Conservation (phyloP, 2,797 vertebrate species). For the Benthosema pterotum region DNA sequence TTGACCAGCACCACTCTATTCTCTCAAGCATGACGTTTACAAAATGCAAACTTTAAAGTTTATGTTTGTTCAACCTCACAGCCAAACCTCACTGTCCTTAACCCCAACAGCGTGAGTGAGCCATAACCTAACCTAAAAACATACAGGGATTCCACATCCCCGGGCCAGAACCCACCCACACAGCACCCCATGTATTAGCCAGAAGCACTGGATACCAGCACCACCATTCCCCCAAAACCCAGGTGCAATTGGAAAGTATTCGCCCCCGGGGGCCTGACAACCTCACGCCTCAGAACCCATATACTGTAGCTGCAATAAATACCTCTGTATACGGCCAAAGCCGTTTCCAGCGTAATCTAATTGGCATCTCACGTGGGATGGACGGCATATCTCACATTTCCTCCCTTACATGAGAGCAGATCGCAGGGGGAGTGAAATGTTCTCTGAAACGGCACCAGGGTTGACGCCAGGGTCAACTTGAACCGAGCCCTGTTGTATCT, state of each 20-base stretch:
- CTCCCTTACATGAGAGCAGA: slow-evolving; percentile 19
- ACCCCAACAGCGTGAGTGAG: not conserved
- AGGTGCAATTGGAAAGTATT: slow-evolving; percentile 67
- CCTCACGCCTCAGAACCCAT: slow-evolving; percentile 28
- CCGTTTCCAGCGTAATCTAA: slow-evolving; percentile 53
- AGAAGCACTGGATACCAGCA: slow-evolving; percentile 11
- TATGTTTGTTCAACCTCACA: not conserved
- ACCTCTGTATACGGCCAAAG: slow-evolving; percentile 44
- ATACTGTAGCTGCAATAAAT: slow-evolving; percentile 59
- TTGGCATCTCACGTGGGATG: slow-evolving; percentile 43
- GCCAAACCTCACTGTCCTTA: not conserved
- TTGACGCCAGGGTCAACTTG: slow-evolving; percentile 17
- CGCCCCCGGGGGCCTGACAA: slow-evolving; percentile 35
- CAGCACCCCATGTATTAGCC: slow-evolving; percentile 3
- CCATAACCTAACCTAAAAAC: not conserved
- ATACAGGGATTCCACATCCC: not conserved
- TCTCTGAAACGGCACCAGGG: slow-evolving; percentile 27
- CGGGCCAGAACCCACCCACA: not conserved
- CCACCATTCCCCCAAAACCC: slow-evolving; percentile 27
- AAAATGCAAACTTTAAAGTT: not conserved
- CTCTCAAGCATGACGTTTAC: too few species aligned
- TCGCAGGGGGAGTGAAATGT: slow-evolving; percentile 25
- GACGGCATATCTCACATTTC: slow-evolving; percentile 45
- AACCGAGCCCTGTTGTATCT: slow-evolving; percentile 39
- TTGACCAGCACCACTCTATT: too few species aligned